A percentile compares a stretch with the other conserved stretches of the same genome.
Evolutionary conservation across 2,888 invertebrate species (phyloP).

Genomic region (Gonocerus acuteangulatus): DNA sequence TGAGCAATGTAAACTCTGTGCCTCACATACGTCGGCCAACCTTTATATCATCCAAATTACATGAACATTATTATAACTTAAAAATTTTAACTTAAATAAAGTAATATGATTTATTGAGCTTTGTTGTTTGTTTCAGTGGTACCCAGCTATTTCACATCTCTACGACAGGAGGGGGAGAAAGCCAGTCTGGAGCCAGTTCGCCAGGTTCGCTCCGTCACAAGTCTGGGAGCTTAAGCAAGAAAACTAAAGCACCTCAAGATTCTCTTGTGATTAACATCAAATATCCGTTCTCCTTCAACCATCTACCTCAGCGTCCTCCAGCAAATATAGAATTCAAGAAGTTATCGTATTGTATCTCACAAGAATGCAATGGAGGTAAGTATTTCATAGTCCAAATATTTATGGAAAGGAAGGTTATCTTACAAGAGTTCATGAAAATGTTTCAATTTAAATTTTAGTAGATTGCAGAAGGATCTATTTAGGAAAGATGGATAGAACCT

Average conservation of each 20-base stretch:
- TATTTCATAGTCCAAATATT: not conserved
- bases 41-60: too few relatives aligned
- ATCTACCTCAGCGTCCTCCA: conserved; percentile 33
- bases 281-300: conserved; percentile 34
- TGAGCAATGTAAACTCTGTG: too few relatives aligned
- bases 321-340: conserved; percentile 32
- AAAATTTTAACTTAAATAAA: too few relatives aligned
- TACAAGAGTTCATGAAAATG: too few relatives aligned
- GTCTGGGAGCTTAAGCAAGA: conserved; percentile 31
- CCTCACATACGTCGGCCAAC: too few relatives aligned
- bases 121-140: conserved; percentile 27
- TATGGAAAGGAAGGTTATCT: too few relatives aligned
- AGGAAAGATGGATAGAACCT: too few relatives aligned
- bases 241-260: conserved; percentile 25
- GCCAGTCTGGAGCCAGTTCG: conserved; percentile 13
- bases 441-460: too few relatives aligned
- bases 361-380: conserved; percentile 34
- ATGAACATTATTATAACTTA: too few relatives aligned
- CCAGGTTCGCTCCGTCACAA: conserved; percentile 28
- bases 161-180: conserved; percentile 1
- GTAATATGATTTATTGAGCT: too few relatives aligned
- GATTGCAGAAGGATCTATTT: too few relatives aligned
- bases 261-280: conserved; percentile 34
- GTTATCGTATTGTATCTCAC: conserved; percentile 32
- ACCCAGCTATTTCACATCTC: conserved; percentile 32